Percentiles rank a stretch among this genome's conserved stretches.
These are phyloP conservation scores for Pteropus rufus DNA, from an alignment of 2,797 vertebrate genomes.

Conservation along the genomic window DNA sequence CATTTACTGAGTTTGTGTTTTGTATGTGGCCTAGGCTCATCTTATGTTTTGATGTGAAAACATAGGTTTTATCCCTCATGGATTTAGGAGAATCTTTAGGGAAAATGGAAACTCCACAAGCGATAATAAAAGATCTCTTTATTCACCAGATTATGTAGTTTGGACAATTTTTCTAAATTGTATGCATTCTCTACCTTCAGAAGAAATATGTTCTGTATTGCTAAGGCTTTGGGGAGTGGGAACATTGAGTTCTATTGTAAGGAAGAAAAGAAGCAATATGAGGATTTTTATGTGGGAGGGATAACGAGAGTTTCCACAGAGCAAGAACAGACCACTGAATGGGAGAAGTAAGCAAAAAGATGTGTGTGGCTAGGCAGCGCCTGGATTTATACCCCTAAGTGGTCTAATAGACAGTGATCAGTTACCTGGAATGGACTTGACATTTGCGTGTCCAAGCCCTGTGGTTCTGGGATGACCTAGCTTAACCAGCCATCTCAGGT, in stretches of 20 bases:
- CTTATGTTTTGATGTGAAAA: not conserved
- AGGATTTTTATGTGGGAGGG: not conserved
- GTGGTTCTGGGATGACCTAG: not conserved
- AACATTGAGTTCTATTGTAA: not conserved
- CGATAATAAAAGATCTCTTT: not conserved
- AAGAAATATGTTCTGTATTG: not conserved
- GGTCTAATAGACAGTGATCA: not conserved
- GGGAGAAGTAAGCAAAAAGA: too few relatives aligned
- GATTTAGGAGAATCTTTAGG: not conserved
- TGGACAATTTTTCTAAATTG: not conserved
- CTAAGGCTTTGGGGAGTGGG: not conserved
- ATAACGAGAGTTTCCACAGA: not conserved
- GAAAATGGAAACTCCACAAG: not conserved
- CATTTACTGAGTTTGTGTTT: not conserved
- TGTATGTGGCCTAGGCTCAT: not conserved
- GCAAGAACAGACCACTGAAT: not conserved
- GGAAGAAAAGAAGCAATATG: not conserved
- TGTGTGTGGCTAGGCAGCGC: not conserved
- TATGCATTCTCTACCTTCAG: not conserved
- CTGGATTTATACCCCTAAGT: accelerated
- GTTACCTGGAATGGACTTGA: not conserved
- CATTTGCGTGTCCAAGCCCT: not conserved
- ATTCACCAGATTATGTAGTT: not conserved
- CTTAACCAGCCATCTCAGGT: not conserved
- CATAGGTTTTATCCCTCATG: not conserved